phyloP scores from a whole-genome alignment of 2,797 vertebrate species.

The Pyrocephalus nanus region DNA sequence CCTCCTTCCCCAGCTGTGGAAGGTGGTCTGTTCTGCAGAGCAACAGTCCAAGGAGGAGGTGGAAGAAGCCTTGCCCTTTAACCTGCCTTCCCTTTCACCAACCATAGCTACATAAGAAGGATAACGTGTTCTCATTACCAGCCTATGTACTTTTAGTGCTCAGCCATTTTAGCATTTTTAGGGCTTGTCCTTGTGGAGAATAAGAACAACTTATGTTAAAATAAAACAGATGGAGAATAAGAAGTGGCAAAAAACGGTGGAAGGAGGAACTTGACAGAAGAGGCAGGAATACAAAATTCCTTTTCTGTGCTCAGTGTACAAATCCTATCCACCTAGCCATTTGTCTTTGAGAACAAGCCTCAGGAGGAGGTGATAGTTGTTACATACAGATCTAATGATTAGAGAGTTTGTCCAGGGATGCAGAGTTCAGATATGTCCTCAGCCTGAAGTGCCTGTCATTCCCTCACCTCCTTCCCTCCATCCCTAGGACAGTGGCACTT shows the following conservation, averaged over 20 bases:
- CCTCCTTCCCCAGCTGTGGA: background rate
- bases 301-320: rapidly evolving
- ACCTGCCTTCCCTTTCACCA: background rate
- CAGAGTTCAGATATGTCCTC: background rate
- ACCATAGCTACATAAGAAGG: background rate
- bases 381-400: background rate
- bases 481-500: rapidly evolving
- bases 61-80: background rate
- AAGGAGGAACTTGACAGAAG: background rate
- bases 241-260: background rate
- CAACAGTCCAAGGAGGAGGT: background rate
- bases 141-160: background rate
- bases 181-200: background rate
- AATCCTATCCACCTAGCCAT: background rate
- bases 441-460: background rate
- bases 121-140: background rate
- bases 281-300: background rate
- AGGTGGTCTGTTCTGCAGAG: background rate
- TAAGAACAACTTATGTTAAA: background rate
- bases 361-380: background rate
- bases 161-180: background rate
- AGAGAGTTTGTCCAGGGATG: background rate
- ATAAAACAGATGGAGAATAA: background rate
- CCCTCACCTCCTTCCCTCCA: background rate
- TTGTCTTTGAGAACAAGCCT: background rate